Percentiles rank a stretch among this genome's conserved stretches.
These are phyloP conservation scores for Mesembrinibis cayennensis DNA, from an alignment of 2,113 vertebrate species.

Conservation along the genomic window DNA sequence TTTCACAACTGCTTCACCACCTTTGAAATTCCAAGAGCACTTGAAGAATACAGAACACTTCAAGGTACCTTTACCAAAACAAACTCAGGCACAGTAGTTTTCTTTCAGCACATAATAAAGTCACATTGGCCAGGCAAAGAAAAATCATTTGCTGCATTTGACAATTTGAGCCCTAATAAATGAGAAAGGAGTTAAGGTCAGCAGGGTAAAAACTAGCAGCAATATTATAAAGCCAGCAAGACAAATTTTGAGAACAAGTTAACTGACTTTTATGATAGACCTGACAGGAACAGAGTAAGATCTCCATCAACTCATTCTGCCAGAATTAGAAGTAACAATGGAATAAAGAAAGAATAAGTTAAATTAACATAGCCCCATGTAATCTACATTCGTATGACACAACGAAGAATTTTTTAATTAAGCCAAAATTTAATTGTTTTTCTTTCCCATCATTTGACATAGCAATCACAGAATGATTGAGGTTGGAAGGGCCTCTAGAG, in stretches of 20 bases:
- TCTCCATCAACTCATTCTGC: background rate
- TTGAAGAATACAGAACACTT: background rate
- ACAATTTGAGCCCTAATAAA: background rate
- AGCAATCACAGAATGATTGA: background rate
- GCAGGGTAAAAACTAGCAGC: background rate
- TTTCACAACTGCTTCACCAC: background rate
- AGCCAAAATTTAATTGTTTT: background rate
- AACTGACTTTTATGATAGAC: background rate
- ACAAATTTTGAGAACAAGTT: background rate
- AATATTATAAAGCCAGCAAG: background rate
- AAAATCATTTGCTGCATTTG: background rate
- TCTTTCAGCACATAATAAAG: background rate
- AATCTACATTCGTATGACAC: background rate
- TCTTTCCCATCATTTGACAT: background rate
- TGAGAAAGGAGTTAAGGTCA: background rate
- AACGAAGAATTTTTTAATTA: background rate
- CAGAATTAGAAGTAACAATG: background rate
- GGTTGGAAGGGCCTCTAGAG: background rate
- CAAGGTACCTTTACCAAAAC: background rate
- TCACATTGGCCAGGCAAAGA: background rate
- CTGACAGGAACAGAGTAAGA: background rate
- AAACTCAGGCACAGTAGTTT: background rate
- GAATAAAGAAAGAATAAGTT: background rate
- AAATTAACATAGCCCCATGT: background rate
- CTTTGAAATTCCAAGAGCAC: background rate